Evolutionary conservation across 2,888 invertebrate species (phyloP).

Genomic region (Ethmia dodecea): DNA sequence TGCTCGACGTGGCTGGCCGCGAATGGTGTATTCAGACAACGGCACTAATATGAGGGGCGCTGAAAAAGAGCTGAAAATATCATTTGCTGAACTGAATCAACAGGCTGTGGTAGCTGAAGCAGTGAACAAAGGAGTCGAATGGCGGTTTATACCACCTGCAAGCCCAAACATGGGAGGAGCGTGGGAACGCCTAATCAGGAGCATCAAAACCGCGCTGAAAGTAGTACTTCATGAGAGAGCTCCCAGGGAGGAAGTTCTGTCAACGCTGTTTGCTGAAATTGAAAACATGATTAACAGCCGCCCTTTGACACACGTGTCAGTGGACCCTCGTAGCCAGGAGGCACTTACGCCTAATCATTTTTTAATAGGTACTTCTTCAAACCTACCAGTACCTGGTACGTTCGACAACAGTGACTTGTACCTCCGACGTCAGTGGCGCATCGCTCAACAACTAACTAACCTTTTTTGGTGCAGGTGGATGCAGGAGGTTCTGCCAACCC

Average conservation of each 20-base stretch:
- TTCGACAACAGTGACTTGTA: conserved; percentile 6
- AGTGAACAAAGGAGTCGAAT: conserved; percentile 11
- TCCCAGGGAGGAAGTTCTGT: conserved; percentile 10
- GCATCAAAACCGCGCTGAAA: conserved; percentile 13
- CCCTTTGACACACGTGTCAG: conserved; percentile 9
- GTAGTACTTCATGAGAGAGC: conserved; percentile 13
- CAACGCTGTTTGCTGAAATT: conserved; percentile 12
- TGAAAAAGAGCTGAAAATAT: conserved; percentile 2
- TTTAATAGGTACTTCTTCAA: conserved; percentile 7
- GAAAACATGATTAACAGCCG: conserved; percentile 14
- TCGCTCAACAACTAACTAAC: conserved; percentile 5
- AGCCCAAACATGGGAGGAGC: conserved; percentile 18
- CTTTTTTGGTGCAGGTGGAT: conserved; percentile 13
- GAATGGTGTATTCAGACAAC: conserved; percentile 8
- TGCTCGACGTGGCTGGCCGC: conserved; percentile 8
- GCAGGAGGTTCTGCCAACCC: conserved; percentile 7
- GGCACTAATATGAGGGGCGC: conserved; percentile 11
- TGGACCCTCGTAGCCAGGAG: conserved; percentile 2
- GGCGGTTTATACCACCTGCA: conserved; percentile 17
- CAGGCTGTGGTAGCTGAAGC: background rate
- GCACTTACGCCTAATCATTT: conserved; percentile 10
- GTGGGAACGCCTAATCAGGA: conserved; percentile 16
- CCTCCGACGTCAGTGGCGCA: conserved; percentile 9
- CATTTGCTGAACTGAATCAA: background rate
- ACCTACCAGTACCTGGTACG: conserved; percentile 3